Base-by-base conservation (phyloP, 2,113 vertebrate genomes). In the Chaenogobius annularis region DNA sequence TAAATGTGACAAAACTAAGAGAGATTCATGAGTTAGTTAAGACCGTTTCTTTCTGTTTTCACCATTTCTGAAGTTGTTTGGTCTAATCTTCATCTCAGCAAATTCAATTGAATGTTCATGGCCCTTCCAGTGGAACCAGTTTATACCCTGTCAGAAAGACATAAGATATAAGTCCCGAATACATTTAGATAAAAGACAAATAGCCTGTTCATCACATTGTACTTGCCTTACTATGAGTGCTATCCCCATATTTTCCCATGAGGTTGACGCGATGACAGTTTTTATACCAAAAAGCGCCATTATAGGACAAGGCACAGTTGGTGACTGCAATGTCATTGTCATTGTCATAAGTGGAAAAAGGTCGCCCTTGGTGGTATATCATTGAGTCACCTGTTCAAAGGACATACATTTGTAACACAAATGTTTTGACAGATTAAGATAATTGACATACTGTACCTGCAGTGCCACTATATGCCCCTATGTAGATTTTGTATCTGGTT, bases 71-170 rank as follows among this genome's bases (percentile, higher is more conserved):
- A 97, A 97, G 91, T 94, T 94, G 81, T 91, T 92, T 0, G 97
- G 96, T 82, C 97, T 95, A 70, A 98, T 82, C 87, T 98, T 99
- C 97, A 99, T 98, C 92, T 98, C 96, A 0, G 95, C 97, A 81
- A 97, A 98, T 72, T 95, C 88, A 75, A 99, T 96, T 2, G 97
- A 98, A 52, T 97, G 91, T 66, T 99, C 96, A 0, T 99, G 97
- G 64, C 97, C 97, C 66, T 96, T 99, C 97, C 97, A 98, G 77
- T 99, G 97, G 94, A 96, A 99, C 97, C 97, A 99, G 91, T 99
- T 99, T 67, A 99, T 91, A 0, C 97, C 97, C 97, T 99, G 87
- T 46, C 59, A 20, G 62, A 82, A 26, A 43, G 3, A 59, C 3
- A 52, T 26, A 1, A 43, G 44, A 40, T 54, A n/a, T 69, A 47